A percentile compares a stretch with the other conserved stretches of the same genome.
These are phyloP conservation scores for Hydraecia micacea DNA, from an alignment of 2,888 invertebrate genomes.

Conservation along the genomic window DNA sequence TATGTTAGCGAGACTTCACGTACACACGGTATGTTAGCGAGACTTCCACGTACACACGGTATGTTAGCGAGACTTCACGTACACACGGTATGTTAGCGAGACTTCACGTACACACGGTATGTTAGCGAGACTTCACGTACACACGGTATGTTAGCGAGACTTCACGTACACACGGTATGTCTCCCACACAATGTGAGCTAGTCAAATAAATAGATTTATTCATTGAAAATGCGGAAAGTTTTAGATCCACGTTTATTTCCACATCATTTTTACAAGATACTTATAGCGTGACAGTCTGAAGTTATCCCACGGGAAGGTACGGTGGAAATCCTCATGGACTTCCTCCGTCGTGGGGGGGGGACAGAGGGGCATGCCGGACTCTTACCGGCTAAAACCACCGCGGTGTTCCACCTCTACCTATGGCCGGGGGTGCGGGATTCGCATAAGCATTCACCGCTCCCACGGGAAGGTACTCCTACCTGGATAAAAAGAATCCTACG, in stretches of 20 bases:
- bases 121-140: too few relatives aligned
- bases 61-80: background rate
- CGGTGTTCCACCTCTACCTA: too few relatives aligned
- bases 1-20: too few relatives aligned
- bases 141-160: too few relatives aligned
- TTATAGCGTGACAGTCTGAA: background rate
- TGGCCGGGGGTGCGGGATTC: too few relatives aligned
- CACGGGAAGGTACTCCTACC: background rate
- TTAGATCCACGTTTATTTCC: background rate
- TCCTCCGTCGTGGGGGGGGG: too few relatives aligned
- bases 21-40: constrained; percentile 41
- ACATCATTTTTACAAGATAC: background rate
- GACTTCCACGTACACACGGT: too few relatives aligned
- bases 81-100: constrained; percentile 5
- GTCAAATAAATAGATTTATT: constrained; percentile 24
- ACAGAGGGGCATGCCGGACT: too few relatives aligned
- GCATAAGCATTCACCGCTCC: too few relatives aligned
- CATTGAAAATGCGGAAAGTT: background rate
- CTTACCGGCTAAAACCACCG: too few relatives aligned
- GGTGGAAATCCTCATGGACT: too few relatives aligned
- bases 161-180: constrained; percentile 38
- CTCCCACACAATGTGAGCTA: constrained; percentile 5
- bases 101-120: background rate
- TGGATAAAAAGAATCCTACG: background rate
- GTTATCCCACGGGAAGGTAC: background rate